phyloP scores from a whole-genome alignment of 2,888 invertebrate genomes.

The Stenotaenia linearis region DNA sequence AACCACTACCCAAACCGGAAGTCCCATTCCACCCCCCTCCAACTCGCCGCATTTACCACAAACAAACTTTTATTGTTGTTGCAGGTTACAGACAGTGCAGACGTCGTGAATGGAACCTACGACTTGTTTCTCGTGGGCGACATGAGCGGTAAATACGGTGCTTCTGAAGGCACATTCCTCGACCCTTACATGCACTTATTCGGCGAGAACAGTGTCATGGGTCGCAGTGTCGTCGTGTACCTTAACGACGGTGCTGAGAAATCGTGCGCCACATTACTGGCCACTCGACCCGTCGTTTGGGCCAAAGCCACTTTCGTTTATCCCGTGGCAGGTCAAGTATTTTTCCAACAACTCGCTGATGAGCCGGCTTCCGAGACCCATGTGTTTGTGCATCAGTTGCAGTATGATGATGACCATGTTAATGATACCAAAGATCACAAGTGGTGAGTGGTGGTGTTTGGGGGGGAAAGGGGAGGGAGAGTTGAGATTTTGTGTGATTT shows the following conservation, averaged over 20 bases:
- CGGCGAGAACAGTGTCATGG: conserved; percentile 70
- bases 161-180: not conserved
- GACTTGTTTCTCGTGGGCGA: conserved; percentile 85
- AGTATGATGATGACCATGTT: conserved; percentile 75
- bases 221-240: conserved; percentile 71
- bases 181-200: conserved; percentile 79
- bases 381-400: conserved; percentile 72
- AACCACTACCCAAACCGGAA: too few relatives aligned
- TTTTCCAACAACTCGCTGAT: conserved; percentile 68
- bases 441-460: conserved; percentile 58
- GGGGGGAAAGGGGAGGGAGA: too few relatives aligned
- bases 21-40: too few relatives aligned
- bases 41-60: too few relatives aligned
- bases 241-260: conserved; percentile 49
- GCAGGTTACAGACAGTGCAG: not conserved
- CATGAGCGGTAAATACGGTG: conserved; percentile 78
- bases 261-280: conserved; percentile 50
- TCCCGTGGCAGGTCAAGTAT: conserved; percentile 76
- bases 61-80: not conserved
- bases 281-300: conserved; percentile 58
- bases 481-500: too few relatives aligned
- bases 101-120: conserved; percentile 40
- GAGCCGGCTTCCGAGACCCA: conserved; percentile 79
- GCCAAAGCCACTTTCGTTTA: conserved; percentile 77
- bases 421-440: conserved; percentile 51